These are phyloP conservation scores for Chanos chanos DNA, from an alignment of 2,797 vertebrate species.

Conservation along the genomic window DNA sequence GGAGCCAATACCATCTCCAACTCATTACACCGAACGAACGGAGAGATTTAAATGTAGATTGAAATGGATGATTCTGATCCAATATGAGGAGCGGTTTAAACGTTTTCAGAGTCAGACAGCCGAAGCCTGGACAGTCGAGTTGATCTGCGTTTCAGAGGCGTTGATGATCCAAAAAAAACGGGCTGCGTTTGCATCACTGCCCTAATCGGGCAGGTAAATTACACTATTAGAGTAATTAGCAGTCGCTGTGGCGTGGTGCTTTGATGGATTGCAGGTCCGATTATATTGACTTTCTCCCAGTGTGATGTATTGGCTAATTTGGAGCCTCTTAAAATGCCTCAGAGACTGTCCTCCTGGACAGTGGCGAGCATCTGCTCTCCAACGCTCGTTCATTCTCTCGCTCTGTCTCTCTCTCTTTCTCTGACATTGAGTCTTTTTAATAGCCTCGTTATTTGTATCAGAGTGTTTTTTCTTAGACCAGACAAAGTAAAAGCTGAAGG, in stretches of 20 bases:
- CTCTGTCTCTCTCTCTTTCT: constrained; percentile 42
- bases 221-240: constrained; percentile 75
- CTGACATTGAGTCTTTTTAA: constrained; percentile 32
- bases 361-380: constrained; percentile 42
- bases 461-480: too few species aligned
- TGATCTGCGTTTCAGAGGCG: too few species aligned
- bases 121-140: too few species aligned
- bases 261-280: constrained; percentile 67
- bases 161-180: too few species aligned
- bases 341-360: constrained; percentile 43
- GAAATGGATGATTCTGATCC: too few species aligned
- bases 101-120: too few species aligned
- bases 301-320: constrained; percentile 72
- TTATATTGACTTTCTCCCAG: constrained; percentile 62
- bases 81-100: too few species aligned
- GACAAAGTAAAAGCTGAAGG: too few species aligned
- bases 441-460: constrained; percentile 26
- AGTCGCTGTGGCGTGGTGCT: constrained; percentile 50
- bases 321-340: constrained; percentile 31
- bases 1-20: too few species aligned
- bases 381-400: constrained; percentile 41
- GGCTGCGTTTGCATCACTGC: constrained; percentile 59
- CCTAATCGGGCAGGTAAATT: constrained; percentile 64
- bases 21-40: too few species aligned
- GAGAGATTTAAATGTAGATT: too few species aligned